Conservation (phyloP, 2,113 vertebrate genomes). For the Erythrocercus mccallii region DNA sequence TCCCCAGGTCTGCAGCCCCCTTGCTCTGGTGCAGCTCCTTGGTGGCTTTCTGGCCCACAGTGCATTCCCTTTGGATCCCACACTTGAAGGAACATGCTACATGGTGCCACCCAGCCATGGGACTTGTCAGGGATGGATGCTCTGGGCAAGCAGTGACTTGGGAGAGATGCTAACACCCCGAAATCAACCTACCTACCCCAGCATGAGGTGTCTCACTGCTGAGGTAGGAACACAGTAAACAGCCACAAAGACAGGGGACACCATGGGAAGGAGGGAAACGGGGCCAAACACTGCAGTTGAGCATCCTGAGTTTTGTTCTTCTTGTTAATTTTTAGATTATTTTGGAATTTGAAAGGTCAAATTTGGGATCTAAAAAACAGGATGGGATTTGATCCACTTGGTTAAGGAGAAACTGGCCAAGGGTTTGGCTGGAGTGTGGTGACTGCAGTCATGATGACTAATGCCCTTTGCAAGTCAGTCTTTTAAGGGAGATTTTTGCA, state of each 20-base stretch:
- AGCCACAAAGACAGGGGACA: neutral
- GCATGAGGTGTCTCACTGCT: neutral
- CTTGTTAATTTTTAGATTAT: neutral
- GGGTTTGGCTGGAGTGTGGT: neutral
- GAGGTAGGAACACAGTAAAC: neutral
- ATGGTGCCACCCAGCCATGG: neutral
- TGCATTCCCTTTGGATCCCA: neutral
- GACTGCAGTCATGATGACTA: neutral
- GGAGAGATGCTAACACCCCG: neutral
- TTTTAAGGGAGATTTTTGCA: neutral
- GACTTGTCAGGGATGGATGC: neutral
- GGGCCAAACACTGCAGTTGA: neutral
- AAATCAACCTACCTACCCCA: neutral
- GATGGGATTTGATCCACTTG: neutral
- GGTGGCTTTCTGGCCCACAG: neutral
- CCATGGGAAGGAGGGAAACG: fast-evolving
- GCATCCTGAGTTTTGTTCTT: neutral
- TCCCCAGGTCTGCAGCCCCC: neutral
- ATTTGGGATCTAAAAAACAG: neutral
- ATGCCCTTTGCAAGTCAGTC: neutral
- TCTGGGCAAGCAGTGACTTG: neutral
- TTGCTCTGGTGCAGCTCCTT: neutral
- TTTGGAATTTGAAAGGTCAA: neutral
- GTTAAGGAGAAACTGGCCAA: neutral
- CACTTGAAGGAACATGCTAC: neutral